Evolutionary conservation across 2,797 vertebrate species (phyloP).

Genomic region (Aplochiton taeniatus): DNA sequence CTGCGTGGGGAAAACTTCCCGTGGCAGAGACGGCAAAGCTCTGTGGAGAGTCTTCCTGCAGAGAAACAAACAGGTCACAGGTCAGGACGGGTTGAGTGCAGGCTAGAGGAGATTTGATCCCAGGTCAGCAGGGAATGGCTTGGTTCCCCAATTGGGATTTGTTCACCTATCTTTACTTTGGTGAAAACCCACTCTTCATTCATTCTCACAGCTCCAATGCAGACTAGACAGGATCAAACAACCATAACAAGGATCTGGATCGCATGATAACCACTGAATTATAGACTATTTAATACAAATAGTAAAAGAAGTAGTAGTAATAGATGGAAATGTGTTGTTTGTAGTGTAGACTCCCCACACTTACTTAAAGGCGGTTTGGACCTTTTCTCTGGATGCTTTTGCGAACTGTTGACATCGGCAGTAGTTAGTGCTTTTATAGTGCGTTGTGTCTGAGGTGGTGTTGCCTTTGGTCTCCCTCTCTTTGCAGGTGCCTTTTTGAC

Average conservation of each 20-base stretch:
- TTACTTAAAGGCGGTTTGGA: conserved; percentile 68
- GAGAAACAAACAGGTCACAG: conserved; percentile 55
- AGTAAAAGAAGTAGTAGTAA: too few species aligned
- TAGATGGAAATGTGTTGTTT: background rate
- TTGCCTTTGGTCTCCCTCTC: conserved; percentile 40
- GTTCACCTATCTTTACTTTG: too few species aligned
- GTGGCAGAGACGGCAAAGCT: conserved; percentile 91
- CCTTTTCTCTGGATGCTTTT: conserved; percentile 51
- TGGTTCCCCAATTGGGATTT: too few species aligned
- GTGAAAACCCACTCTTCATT: too few species aligned
- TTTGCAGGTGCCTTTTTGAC: conserved; percentile 37
- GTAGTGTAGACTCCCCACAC: conserved; percentile 14
- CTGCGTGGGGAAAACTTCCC: conserved; percentile 90
- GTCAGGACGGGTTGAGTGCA: background rate
- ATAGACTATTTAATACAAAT: too few species aligned
- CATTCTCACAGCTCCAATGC: too few species aligned
- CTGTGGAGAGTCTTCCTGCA: conserved; percentile 66
- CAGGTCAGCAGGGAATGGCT: too few species aligned
- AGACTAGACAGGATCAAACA: too few species aligned
- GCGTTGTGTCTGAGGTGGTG: background rate
- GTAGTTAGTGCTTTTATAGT: too few species aligned
- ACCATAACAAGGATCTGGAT: too few species aligned
- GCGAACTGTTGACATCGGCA: background rate
- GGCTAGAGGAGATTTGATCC: too few species aligned
- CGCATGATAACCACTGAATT: too few species aligned